These are phyloP conservation scores for Periophthalmodon schlosseri DNA, from an alignment of 2,113 vertebrate genomes.

Conservation along the genomic window DNA sequence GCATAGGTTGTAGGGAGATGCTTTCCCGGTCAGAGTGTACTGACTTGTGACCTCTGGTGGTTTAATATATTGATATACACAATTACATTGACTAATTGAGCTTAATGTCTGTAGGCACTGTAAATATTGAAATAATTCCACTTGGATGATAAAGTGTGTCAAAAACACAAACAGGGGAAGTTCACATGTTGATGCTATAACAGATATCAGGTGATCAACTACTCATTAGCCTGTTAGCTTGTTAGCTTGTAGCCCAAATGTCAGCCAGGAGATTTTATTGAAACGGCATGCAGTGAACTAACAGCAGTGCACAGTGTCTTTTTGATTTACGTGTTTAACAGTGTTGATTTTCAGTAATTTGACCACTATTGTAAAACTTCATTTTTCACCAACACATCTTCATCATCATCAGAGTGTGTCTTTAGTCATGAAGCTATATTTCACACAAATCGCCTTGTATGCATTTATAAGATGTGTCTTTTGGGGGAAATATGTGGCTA, in stretches of 20 bases:
- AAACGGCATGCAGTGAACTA: conserved; percentile 30
- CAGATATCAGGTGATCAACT: conserved; percentile 15
- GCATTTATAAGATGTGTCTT: conserved; percentile 57
- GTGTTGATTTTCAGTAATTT: conserved; percentile 53
- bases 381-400: conserved; percentile 28
- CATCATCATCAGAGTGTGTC: conserved; percentile 47
- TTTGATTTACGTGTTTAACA: conserved; percentile 48
- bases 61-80: neutral
- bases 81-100: neutral
- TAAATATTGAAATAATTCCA: neutral
- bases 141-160: neutral
- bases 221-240: conserved; percentile 24
- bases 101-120: neutral
- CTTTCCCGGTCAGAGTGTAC: neutral
- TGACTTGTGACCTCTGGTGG: neutral
- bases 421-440: conserved; percentile 56
- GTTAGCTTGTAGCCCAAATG: conserved; percentile 14
- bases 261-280: conserved; percentile 18
- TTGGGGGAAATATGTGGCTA: conserved; percentile 37
- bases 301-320: conserved; percentile 19
- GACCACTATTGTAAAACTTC: conserved; percentile 49
- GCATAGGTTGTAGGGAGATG: too few relatives aligned
- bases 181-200: conserved; percentile 15
- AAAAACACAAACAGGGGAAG: neutral
- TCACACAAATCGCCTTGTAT: conserved; percentile 75